phyloP scores from a whole-genome alignment of 2,113 vertebrate species.

The human region DNA sequence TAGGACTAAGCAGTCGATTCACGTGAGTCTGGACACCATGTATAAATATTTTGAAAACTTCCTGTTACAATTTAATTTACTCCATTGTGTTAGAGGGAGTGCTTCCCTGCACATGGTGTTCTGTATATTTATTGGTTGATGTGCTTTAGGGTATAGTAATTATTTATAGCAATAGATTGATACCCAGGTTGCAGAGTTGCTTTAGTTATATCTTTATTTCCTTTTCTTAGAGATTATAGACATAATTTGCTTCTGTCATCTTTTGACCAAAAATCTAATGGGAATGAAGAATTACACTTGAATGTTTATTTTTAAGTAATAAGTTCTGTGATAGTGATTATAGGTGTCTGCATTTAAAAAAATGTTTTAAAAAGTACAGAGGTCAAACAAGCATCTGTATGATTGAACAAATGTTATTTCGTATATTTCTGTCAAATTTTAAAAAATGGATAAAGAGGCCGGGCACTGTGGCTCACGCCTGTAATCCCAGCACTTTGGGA shows the following conservation, averaged over 20 bases:
- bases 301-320: constrained; percentile 12
- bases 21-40: not conserved
- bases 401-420: constrained; percentile 26
- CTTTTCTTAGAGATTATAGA: not conserved
- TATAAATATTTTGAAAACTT: constrained; percentile 2
- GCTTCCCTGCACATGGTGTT: not conserved
- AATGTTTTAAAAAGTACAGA: not conserved
- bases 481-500: too few species aligned
- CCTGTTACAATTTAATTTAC: not conserved
- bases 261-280: constrained; percentile 17
- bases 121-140: not conserved
- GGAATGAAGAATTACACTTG: not conserved
- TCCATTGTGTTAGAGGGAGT: not conserved
- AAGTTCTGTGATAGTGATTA: not conserved
- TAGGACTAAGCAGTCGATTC: not conserved
- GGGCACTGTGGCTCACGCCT: too few species aligned
- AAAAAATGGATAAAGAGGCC: not conserved
- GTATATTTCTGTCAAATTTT: constrained; percentile 13
- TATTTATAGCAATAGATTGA: not conserved
- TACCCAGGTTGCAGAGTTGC: not conserved
- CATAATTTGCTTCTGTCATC: not conserved
- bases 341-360: constrained; percentile 18
- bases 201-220: not conserved
- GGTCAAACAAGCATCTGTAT: not conserved
- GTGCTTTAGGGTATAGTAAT: not conserved